A percentile compares a stretch with the other conserved stretches of the same genome.
phyloP scores from a whole-genome alignment of 2,797 vertebrate species.

The Enoplosus armatus region DNA sequence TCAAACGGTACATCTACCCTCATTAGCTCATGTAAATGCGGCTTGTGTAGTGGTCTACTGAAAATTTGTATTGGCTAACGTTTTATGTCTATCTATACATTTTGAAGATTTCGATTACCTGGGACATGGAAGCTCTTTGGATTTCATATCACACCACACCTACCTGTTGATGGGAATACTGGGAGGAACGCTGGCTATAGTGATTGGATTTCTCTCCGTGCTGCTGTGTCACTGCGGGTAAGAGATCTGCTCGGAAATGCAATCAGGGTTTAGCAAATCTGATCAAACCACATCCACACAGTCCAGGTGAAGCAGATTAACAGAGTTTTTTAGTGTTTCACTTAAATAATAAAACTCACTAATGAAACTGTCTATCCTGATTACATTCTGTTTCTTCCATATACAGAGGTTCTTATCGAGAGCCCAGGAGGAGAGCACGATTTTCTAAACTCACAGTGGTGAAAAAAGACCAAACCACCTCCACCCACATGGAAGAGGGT shows the following conservation, averaged over 20 bases:
- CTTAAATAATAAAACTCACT: no score
- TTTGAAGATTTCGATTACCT: conserved; percentile 77
- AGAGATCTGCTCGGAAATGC: conserved; percentile 39
- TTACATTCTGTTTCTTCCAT: conserved; percentile 18
- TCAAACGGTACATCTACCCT: conserved; percentile 81
- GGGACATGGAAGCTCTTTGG: conserved; percentile 79
- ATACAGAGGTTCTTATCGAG: conserved; percentile 83
- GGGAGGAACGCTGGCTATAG: conserved; percentile 89
- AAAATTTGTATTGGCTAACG: neutral
- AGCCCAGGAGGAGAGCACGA: conserved; percentile 81
- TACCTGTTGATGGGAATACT: conserved; percentile 92
- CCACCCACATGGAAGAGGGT: conserved; percentile 92
- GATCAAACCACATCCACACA: no score
- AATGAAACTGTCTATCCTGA: neutral
- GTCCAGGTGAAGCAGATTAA: no score
- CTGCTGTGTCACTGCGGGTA: conserved; percentile 88
- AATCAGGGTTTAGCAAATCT: no score
- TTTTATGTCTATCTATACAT: neutral
- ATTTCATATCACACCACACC: conserved; percentile 92
- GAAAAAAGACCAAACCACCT: conserved; percentile 96
- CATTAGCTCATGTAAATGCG: neutral
- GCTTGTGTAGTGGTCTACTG: no score
- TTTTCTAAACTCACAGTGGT: conserved; percentile 89
- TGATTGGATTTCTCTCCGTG: conserved; percentile 90
- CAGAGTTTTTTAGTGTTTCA: neutral